These are phyloP conservation scores for Standfussiana lucernea DNA, from an alignment of 2,888 invertebrate genomes.

Conservation along the genomic window DNA sequence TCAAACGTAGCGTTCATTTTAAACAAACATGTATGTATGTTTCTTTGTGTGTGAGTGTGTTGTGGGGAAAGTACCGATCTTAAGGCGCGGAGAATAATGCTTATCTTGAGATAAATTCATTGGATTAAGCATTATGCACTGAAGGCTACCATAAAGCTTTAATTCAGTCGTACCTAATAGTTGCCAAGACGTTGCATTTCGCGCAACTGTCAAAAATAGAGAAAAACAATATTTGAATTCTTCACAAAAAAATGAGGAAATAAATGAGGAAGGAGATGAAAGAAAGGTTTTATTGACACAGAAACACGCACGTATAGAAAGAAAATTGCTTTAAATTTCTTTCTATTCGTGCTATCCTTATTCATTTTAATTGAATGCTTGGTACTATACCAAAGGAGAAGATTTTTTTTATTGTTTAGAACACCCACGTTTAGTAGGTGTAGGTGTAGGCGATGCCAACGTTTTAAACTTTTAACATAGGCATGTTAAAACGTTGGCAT, in stretches of 20 bases:
- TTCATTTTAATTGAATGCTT: background rate
- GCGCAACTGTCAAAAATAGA: background rate
- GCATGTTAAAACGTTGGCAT: background rate
- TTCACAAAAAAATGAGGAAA: background rate
- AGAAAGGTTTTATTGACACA: background rate
- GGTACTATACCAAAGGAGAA: background rate
- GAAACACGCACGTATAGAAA: no score
- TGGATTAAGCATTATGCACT: background rate
- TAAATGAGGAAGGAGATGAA: background rate
- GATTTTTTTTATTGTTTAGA: background rate
- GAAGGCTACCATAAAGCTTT: background rate
- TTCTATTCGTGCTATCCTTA: no score
- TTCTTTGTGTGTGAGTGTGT: constrained; percentile 53
- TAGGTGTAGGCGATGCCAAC: no score
- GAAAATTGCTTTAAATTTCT: no score
- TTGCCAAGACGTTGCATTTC: background rate
- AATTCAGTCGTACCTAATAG: background rate
- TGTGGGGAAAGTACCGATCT: constrained; percentile 51
- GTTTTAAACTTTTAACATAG: no score
- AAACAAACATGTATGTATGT: constrained; percentile 63
- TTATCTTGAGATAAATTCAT: background rate
- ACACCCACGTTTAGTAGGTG: background rate
- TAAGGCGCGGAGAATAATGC: constrained; percentile 18
- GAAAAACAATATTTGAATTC: background rate
- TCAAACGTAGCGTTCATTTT: constrained; percentile 68